Evolutionary conservation across 2,113 vertebrate genomes (phyloP).

Genomic region (Crotalus viridis): DNA sequence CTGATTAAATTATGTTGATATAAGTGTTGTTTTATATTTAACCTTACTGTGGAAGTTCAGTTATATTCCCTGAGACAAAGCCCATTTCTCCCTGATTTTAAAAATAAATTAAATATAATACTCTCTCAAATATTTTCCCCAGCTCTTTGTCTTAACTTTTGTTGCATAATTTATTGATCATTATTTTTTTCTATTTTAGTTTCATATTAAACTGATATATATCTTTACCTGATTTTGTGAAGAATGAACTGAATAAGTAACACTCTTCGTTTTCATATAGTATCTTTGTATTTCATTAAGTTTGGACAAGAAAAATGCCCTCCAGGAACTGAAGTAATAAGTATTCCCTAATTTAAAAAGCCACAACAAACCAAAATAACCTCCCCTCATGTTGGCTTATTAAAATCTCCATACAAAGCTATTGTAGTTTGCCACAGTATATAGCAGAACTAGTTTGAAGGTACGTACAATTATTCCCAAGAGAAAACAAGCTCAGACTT

Average conservation of each 20-base stretch:
- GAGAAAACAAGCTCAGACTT: constrained; percentile 27
- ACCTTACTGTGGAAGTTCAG: neutral
- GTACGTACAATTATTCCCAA: neutral
- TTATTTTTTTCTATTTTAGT: constrained; percentile 17
- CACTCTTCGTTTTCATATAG: constrained; percentile 9
- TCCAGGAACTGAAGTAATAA: neutral
- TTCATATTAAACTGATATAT: constrained; percentile 36
- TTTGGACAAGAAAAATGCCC: constrained; percentile 28
- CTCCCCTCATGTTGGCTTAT: constrained; percentile 5
- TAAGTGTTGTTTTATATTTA: constrained; percentile 16
- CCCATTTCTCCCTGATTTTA: constrained; percentile 35
- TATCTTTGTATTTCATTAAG: constrained; percentile 14
- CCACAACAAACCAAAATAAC: neutral
- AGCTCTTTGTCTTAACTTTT: neutral
- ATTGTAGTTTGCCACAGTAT: constrained; percentile 22
- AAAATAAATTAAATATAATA: neutral
- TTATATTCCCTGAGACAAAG: neutral
- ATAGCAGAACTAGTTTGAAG: neutral
- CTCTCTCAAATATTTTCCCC: constrained; percentile 9
- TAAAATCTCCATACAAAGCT: constrained; percentile 4
- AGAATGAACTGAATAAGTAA: neutral
- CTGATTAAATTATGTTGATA: neutral
- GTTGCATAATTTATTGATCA: neutral
- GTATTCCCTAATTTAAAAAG: constrained; percentile 15
- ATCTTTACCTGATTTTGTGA: constrained; percentile 19